A percentile compares a stretch with the other conserved stretches of the same genome.
phyloP scores from a whole-genome alignment of 1,140 invertebrate species.

The Epicauta chinensis region DNA sequence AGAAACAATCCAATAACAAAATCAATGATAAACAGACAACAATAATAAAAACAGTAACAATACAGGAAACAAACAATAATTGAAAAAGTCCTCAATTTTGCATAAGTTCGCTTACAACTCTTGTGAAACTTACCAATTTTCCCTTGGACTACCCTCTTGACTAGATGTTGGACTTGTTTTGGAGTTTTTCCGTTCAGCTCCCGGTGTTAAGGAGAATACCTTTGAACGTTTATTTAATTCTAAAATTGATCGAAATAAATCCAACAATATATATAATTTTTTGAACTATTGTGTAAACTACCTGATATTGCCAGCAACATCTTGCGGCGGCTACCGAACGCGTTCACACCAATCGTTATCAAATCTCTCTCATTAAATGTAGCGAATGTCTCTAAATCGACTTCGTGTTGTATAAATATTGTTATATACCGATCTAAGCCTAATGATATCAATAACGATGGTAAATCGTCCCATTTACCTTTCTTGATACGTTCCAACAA shows the following conservation, averaged over 20 bases:
- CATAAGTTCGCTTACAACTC: no score
- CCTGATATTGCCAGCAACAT: slow-evolving; percentile 82
- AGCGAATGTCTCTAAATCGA: slow-evolving; percentile 81
- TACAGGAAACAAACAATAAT: no score
- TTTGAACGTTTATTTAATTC: slow-evolving; percentile 52
- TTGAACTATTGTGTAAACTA: no score
- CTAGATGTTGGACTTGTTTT: slow-evolving; percentile 35
- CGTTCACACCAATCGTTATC: slow-evolving; percentile 75
- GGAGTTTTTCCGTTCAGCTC: slow-evolving; percentile 63
- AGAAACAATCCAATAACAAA: no score
- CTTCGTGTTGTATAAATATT: slow-evolving; percentile 69
- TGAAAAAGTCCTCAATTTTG: no score
- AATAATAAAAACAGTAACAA: no score
- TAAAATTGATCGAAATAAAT: no score
- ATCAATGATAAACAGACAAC: no score
- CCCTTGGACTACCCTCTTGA: no score
- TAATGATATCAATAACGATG: slow-evolving; percentile 63
- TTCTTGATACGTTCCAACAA: slow-evolving; percentile 43
- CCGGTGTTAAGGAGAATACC: slow-evolving; percentile 58
- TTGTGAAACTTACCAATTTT: no score
- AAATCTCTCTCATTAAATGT: slow-evolving; percentile 83
- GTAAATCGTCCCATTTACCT: slow-evolving; percentile 51
- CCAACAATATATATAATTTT: no score
- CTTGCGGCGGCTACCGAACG: slow-evolving; percentile 84
- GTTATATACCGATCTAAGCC: slow-evolving; percentile 83